These are phyloP conservation scores for Sarcophaga bullata DNA, from an alignment of 1,140 invertebrate genomes.

Conservation along the genomic window DNA sequence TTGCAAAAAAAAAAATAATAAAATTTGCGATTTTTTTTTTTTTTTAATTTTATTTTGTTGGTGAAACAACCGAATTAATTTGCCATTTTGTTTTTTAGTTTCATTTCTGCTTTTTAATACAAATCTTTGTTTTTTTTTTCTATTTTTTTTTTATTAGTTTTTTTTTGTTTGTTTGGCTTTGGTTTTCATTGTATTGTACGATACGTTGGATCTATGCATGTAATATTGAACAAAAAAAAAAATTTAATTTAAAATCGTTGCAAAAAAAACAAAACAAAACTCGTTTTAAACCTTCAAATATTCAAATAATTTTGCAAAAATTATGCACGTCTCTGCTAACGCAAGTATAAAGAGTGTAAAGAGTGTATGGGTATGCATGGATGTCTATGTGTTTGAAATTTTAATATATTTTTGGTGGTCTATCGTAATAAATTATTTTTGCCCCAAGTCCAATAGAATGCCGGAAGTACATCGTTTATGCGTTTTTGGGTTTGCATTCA, in stretches of 20 bases:
- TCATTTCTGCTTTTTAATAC: too few species aligned
- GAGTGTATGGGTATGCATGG: neutral
- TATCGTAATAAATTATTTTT: constrained; percentile 39
- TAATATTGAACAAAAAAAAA: constrained; percentile 33
- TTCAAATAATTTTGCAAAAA: constrained; percentile 36
- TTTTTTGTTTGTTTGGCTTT: constrained; percentile 8
- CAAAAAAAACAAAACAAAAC: too few species aligned
- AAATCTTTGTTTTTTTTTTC: neutral
- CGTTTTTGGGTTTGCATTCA: constrained; percentile 34
- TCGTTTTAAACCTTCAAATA: constrained; percentile 31
- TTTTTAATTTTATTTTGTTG: constrained; percentile 34
- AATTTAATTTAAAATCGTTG: constrained; percentile 9
- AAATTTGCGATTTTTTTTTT: constrained; percentile 46
- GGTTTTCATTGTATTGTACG: neutral
- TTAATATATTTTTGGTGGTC: constrained; percentile 26
- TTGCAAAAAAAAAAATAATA: constrained; percentile 51
- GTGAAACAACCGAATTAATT: constrained; percentile 36
- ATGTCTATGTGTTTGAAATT: neutral
- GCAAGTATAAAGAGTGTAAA: too few species aligned
- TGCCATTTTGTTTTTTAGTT: constrained; percentile 29
- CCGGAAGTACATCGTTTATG: constrained; percentile 37
- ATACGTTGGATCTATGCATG: neutral
- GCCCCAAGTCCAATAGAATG: constrained; percentile 34
- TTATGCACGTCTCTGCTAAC: constrained; percentile 25
- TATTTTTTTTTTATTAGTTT: neutral